Evolutionary conservation across 2,888 invertebrate genomes (phyloP).

Genomic region (Drosophila setosimentum): DNA sequence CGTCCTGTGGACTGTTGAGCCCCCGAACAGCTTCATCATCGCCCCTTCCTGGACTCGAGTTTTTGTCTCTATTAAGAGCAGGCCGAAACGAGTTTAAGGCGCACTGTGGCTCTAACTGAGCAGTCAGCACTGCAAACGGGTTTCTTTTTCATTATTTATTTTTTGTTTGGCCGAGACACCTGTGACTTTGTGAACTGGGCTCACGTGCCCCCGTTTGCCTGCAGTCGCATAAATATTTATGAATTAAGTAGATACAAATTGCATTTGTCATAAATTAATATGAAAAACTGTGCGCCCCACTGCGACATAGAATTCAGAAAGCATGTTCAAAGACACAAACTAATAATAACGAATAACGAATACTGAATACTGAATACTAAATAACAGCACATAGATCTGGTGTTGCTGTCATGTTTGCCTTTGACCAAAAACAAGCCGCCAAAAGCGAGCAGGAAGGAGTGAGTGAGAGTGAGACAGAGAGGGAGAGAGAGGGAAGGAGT

Average conservation of each 20-base stretch:
- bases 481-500: neutral
- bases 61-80: constrained; percentile 57
- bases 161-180: constrained; percentile 42
- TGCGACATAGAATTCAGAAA: constrained; percentile 36
- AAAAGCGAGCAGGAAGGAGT: constrained; percentile 15
- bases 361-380: constrained; percentile 38
- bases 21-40: constrained; percentile 60
- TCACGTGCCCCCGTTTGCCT: constrained; percentile 62
- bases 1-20: constrained; percentile 35
- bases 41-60: constrained; percentile 22
- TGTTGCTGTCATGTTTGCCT: constrained; percentile 67
- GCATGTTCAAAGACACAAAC: constrained; percentile 19
- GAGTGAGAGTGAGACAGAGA: neutral
- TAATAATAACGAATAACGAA: constrained; percentile 27
- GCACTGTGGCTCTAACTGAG: constrained; percentile 4
- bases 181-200: constrained; percentile 48
- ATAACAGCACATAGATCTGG: constrained; percentile 51
- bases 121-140: constrained; percentile 42
- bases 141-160: constrained; percentile 25
- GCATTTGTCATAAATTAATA: constrained; percentile 62
- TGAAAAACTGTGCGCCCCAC: constrained; percentile 43
- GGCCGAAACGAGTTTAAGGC: constrained; percentile 64
- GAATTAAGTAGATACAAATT: constrained; percentile 72
- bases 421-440: constrained; percentile 60
- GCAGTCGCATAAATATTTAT: constrained; percentile 63